Conservation (phyloP, 2,888 invertebrate species). For the Pollenia labialis region DNA sequence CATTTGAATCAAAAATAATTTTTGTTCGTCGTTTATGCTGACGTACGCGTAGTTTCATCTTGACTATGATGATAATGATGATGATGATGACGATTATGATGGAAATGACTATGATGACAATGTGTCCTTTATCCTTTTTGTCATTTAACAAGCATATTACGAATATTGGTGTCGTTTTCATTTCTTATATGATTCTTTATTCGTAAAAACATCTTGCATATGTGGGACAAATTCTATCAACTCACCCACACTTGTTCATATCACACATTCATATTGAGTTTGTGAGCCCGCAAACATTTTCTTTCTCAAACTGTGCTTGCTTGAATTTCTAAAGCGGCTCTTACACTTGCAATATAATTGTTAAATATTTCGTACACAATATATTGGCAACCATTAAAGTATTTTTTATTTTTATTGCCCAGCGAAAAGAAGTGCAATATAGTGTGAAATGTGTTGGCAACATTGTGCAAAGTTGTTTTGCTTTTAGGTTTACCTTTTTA, state of each 20-base stretch:
- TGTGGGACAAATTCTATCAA: constrained; percentile 25
- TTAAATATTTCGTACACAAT: too few species aligned
- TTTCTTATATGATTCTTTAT: constrained; percentile 18
- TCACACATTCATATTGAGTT: constrained; percentile 13
- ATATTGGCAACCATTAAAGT: too few species aligned
- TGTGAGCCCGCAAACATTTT: neutral
- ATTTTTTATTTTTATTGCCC: too few species aligned
- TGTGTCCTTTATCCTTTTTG: constrained; percentile 47
- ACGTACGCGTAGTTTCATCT: constrained; percentile 48
- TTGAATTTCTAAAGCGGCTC: too few species aligned
- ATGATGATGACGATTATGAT: constrained; percentile 8
- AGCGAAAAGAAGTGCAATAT: too few species aligned
- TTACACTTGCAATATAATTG: too few species aligned
- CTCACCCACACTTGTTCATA: neutral
- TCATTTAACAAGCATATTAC: constrained; percentile 36
- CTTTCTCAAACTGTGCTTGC: too few species aligned
- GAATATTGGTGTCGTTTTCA: constrained; percentile 29
- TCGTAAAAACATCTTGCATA: constrained; percentile 23
- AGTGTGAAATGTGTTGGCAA: too few species aligned
- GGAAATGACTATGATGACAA: constrained; percentile 3
- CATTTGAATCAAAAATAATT: neutral
- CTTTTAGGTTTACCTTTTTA: too few species aligned
- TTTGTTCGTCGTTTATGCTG: constrained; percentile 49
- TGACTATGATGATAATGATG: constrained; percentile 36
- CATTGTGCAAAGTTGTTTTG: too few species aligned